phyloP scores from a whole-genome alignment of 2,113 vertebrate species.

The Catharus fuscescens region DNA sequence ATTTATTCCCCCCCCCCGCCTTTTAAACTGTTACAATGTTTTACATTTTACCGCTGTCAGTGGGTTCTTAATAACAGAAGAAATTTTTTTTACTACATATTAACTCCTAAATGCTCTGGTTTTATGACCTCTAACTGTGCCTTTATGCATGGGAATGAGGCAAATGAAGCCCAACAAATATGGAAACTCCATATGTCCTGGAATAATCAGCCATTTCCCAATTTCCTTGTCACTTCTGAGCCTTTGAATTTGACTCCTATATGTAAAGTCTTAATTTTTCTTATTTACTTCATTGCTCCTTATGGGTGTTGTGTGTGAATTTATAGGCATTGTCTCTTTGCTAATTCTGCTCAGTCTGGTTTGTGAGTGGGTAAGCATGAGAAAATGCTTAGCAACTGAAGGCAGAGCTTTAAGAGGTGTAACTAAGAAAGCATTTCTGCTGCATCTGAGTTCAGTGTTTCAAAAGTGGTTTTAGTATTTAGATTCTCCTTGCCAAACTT shows the following conservation, averaged over 20 bases:
- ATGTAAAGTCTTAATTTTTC: not conserved
- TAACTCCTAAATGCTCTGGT: not conserved
- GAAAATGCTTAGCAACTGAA: not conserved
- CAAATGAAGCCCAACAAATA: not conserved
- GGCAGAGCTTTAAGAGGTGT: not conserved
- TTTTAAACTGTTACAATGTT: not conserved
- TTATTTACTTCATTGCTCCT: not conserved
- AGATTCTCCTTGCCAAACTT: not conserved
- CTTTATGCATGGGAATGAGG: not conserved
- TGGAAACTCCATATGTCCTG: not conserved
- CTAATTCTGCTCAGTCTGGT: not conserved
- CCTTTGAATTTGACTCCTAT: not conserved
- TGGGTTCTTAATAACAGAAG: not conserved
- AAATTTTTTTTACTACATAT: not conserved
- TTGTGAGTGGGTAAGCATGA: not conserved
- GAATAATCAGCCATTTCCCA: not conserved
- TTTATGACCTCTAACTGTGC: not conserved
- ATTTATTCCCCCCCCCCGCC: accelerated
- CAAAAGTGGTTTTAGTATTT: not conserved
- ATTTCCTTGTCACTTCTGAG: not conserved
- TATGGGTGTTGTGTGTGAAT: not conserved
- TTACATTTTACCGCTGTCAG: not conserved
- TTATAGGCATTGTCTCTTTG: not conserved
- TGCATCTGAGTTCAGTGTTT: not conserved
- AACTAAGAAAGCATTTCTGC: not conserved